A percentile compares a stretch with the other conserved stretches of the same genome.
These are phyloP conservation scores for Nudaria mundana DNA, from an alignment of 2,888 invertebrate genomes.

Conservation along the genomic window DNA sequence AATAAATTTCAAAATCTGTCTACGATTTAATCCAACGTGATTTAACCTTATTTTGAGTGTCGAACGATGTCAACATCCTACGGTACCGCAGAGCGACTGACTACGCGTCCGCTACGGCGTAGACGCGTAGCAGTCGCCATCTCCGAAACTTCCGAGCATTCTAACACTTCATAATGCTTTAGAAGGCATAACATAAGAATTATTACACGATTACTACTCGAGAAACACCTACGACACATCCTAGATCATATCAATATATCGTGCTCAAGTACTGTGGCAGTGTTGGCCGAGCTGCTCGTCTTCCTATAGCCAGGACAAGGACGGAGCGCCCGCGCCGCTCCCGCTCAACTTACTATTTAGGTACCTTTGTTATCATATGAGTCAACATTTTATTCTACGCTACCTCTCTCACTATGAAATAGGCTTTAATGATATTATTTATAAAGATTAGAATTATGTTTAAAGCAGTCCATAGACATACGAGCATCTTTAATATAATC, in stretches of 20 bases:
- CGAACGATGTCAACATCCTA: constrained; percentile 62
- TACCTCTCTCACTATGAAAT: constrained; percentile 76
- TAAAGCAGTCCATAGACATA: constrained; percentile 55
- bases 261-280: constrained; percentile 51
- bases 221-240: constrained; percentile 79
- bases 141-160: constrained; percentile 39
- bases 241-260: constrained; percentile 81
- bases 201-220: constrained; percentile 78
- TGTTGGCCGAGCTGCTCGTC: constrained; percentile 51
- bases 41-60: constrained; percentile 75
- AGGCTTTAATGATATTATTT: constrained; percentile 69
- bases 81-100: constrained; percentile 33
- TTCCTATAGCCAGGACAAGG: no score
- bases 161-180: constrained; percentile 58
- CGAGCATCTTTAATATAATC: constrained; percentile 42
- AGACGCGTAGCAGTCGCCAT: constrained; percentile 21
- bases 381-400: constrained; percentile 69
- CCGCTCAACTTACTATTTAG: constrained; percentile 41
- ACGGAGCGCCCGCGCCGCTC: constrained; percentile 24
- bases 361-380: constrained; percentile 52
- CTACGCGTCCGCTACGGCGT: constrained; percentile 33
- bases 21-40: constrained; percentile 76
- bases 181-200: constrained; percentile 77
- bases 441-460: constrained; percentile 62
- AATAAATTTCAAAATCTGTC: constrained; percentile 77